A percentile compares a stretch with the other conserved stretches of the same genome.
phyloP scores from a whole-genome alignment of 2,113 vertebrate genomes.

The Andinoacara biseriatus region DNA sequence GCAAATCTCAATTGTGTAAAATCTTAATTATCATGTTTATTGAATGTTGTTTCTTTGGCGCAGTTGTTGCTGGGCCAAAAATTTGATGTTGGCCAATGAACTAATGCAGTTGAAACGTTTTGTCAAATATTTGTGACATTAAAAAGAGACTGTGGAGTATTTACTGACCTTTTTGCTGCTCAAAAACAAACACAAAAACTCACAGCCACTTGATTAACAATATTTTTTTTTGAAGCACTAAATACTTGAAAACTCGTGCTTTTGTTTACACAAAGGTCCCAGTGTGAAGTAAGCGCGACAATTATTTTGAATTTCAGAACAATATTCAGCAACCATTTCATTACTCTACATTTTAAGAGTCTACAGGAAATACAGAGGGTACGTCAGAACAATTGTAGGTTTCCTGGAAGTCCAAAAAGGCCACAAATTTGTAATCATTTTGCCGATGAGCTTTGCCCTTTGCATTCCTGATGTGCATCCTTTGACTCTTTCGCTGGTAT shows the following conservation, averaged over 20 bases:
- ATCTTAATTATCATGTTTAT: too few relatives aligned
- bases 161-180: neutral
- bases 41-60: too few relatives aligned
- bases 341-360: neutral
- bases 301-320: neutral
- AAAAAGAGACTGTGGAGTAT: too few relatives aligned
- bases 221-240: neutral
- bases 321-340: neutral
- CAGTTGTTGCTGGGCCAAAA: neutral
- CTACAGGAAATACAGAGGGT: too few relatives aligned
- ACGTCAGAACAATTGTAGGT: neutral
- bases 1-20: neutral
- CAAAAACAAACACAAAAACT: neutral
- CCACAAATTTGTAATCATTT: neutral
- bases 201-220: neutral
- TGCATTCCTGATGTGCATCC: neutral
- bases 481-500: neutral
- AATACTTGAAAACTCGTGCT: neutral
- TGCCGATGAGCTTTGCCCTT: neutral
- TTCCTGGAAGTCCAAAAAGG: neutral
- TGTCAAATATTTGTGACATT: too few relatives aligned
- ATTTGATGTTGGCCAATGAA: neutral
- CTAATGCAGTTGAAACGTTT: neutral
- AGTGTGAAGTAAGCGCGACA: neutral
- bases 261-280: neutral